Percentiles rank a stretch among this genome's conserved stretches.
Conservation (phyloP, 2,888 invertebrate species). For the Ornithoptera alexandrae region DNA sequence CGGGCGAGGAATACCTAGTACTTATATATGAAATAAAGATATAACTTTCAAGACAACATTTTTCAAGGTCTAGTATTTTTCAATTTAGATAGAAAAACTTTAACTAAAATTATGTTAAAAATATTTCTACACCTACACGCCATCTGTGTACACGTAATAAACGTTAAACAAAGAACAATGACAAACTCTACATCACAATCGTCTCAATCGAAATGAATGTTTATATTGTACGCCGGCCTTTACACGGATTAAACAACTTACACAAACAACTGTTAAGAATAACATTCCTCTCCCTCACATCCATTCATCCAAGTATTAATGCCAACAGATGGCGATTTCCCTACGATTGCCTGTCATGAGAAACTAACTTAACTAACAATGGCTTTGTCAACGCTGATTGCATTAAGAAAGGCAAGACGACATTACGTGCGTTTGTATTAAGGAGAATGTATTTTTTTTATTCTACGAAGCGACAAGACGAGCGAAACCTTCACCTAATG, state of each 20-base stretch:
- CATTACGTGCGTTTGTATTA: not conserved
- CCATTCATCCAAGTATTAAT: constrained; percentile 53
- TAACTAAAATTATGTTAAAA: not conserved
- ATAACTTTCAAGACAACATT: too few relatives aligned
- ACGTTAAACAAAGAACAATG: constrained; percentile 17
- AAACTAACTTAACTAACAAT: constrained; percentile 52
- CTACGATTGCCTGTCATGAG: constrained; percentile 48
- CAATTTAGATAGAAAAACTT: not conserved
- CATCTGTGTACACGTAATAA: not conserved
- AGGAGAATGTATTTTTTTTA: not conserved
- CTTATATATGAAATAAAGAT: too few relatives aligned
- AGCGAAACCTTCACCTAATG: too few relatives aligned
- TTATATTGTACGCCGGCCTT: constrained; percentile 16
- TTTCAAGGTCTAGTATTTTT: too few relatives aligned
- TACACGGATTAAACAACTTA: constrained; percentile 8
- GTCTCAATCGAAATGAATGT: constrained; percentile 6
- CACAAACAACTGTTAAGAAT: constrained; percentile 28
- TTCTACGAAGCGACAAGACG: not conserved
- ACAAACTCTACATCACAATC: constrained; percentile 7
- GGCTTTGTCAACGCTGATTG: constrained; percentile 39
- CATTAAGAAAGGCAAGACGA: constrained; percentile 11
- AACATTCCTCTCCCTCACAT: constrained; percentile 39
- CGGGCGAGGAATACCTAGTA: too few relatives aligned
- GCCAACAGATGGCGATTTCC: constrained; percentile 49
- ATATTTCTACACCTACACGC: not conserved